phyloP scores from a whole-genome alignment of 2,888 invertebrate genomes.

The Seladonia tumulorum region DNA sequence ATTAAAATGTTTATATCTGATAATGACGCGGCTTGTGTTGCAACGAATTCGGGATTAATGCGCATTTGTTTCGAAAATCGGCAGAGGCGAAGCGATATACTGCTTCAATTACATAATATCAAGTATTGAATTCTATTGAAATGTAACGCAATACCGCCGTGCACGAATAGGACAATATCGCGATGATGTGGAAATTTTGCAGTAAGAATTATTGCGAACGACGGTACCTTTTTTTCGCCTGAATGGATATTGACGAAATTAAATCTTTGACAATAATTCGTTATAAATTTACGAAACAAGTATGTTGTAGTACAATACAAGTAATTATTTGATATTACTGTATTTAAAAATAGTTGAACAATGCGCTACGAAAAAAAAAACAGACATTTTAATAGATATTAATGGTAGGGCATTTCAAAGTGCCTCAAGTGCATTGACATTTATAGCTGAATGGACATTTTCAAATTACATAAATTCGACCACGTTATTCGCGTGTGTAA shows the following conservation, averaged over 20 bases:
- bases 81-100: constrained; percentile 9
- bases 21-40: constrained; percentile 18
- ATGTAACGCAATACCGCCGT: constrained; percentile 24
- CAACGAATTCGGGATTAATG: constrained; percentile 40
- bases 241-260: neutral
- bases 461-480: neutral
- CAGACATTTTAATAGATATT: neutral
- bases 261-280: neutral
- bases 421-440: neutral
- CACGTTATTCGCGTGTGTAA: neutral
- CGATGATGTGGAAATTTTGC: neutral
- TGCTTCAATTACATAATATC: constrained; percentile 32
- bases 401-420: neutral
- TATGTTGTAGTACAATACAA: neutral
- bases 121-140: constrained; percentile 20
- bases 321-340: neutral
- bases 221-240: neutral
- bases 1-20: constrained; percentile 41
- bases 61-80: constrained; percentile 36
- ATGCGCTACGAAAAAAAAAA: neutral
- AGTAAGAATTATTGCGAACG: neutral
- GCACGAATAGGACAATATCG: neutral
- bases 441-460: neutral
- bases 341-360: neutral
- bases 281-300: neutral